Base-by-base conservation (phyloP, 1,140 invertebrate species). In the Dinoponera quadriceps region DNA sequence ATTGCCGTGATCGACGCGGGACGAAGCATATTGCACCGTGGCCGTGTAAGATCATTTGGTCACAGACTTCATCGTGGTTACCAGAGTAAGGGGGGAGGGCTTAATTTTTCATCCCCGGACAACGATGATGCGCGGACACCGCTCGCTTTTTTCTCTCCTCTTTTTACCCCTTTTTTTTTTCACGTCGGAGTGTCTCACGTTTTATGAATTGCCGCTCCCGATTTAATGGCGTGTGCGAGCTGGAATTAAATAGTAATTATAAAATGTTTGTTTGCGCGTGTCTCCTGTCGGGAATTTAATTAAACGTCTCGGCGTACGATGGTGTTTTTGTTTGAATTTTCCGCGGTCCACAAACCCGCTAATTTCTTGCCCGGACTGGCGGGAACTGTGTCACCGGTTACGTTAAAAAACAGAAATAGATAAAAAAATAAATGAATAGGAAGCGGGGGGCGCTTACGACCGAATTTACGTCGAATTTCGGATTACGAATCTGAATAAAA, bases 311-410 rank as follows among this genome's bases (percentile, higher is more conserved):
- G 75, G 55, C 33, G 62, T 38, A 68, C 62, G 74, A 9, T 27
- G 75, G 22, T 57, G 63, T 71, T 80, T 71, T 69, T 80, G 65
- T 80, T 80, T 69, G 66, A 80, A 80, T 80, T 80, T 69, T 78
- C 49, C 51, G 22, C 33, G 51, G 16, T 25, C 48, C 51, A 33
- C 18, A 9, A 57, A 69, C 13, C 13, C 65, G 33, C 22, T 69
- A 80, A 80, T 80, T 80, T 71, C 75, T 71, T 57, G 33, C 20
- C 22, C n/a, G 33, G 18, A 38, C 16, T 27, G 5, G 20, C 38
- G 18, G 33, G 22, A 57, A 80, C 65, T 48, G 22, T 80, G 51
- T 78, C 65, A 57, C 33, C 65, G 18, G 49, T 59, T 57, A 44
- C 54, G 14, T 48, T 11, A 48, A 48, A 51, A 59, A 80, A 69